Evolutionary conservation across 1,140 invertebrate species (phyloP), one percentile per base, ranked within the genome.

Genomic region (Temnothorax curvispinosus): DNA sequence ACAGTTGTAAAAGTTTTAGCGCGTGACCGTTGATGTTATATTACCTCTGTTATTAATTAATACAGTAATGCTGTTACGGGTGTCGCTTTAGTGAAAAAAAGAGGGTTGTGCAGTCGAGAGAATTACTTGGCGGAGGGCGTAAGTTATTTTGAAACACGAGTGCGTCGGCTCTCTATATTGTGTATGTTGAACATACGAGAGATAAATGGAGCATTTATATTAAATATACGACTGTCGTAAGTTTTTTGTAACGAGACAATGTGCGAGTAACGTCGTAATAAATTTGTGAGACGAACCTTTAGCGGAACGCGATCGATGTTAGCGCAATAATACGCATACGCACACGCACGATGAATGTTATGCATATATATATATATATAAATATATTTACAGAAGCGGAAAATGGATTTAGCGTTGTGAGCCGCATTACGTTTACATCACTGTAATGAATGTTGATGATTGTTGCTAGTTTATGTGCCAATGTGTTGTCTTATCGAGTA

Each of bases 391-490:
- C 44, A 84, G 71, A 86, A 84, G 86, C 71, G 71, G 54, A 87
- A 92, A 60, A 56, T n/a, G 60, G 67, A 85, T 64, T 86, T 90
- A 92, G 82, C 74, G 64, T 88, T 88, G 71, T 90, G 89, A 91
- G 80, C 78, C 64, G 87, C 84, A 77, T 89, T 91, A 90, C 64
- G 86, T 93, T 93, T 91, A 92, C 87, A 87, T 89, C 90, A 89
- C 80, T 91, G 93, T 93, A 92, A 93, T 94, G 90, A 93, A 94
- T 93, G 92, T 93, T 94, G 92, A 93, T 93, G 65, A 93, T 91
- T 94, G 93, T 94, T 94, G 93, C 89, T 93, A 93, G 93, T 94
- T 93, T 92, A 94, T 82, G 90, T 93, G 92, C 92, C 90, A 92
- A 92, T 93, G 90, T 93, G 88, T 90, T 94, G 86, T 91, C 92